These are phyloP conservation scores for Python bivittatus DNA, from an alignment of 2,113 vertebrate species.

Conservation along the genomic window DNA sequence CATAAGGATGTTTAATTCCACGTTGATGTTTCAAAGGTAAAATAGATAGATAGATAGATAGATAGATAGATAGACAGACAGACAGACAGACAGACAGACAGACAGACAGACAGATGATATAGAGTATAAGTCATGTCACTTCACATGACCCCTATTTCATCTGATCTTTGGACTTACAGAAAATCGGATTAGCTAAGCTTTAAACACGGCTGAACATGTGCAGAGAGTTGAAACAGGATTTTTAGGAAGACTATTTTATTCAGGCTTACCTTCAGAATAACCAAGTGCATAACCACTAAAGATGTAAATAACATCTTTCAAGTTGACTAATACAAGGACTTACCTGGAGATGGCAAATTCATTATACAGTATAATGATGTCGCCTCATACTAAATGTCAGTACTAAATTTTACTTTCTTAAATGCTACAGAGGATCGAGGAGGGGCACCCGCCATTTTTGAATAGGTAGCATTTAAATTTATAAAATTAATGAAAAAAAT, in stretches of 20 bases:
- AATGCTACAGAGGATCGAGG: background rate
- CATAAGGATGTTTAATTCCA: constrained; percentile 25
- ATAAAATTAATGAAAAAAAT: background rate
- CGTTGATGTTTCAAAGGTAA: constrained; percentile 40
- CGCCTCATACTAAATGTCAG: background rate
- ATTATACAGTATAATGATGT: background rate
- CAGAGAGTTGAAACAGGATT: background rate
- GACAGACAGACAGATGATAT: too few relatives aligned
- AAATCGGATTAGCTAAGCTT: constrained; percentile 43
- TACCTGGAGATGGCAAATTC: background rate
- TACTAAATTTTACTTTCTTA: background rate
- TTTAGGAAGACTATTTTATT: background rate
- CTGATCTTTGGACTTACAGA: background rate
- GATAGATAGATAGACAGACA: too few relatives aligned
- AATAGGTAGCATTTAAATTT: background rate
- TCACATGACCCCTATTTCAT: constrained; percentile 10
- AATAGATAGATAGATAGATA: background rate
- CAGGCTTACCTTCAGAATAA: background rate
- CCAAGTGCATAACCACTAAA: background rate
- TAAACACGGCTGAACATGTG: constrained; percentile 19
- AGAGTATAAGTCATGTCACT: background rate
- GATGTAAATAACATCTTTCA: background rate
- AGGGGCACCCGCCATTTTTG: background rate
- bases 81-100: too few relatives aligned
- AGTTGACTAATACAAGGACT: background rate